Conservation (phyloP, 1,140 invertebrate species). For the Mactra quadrangularis region DNA sequence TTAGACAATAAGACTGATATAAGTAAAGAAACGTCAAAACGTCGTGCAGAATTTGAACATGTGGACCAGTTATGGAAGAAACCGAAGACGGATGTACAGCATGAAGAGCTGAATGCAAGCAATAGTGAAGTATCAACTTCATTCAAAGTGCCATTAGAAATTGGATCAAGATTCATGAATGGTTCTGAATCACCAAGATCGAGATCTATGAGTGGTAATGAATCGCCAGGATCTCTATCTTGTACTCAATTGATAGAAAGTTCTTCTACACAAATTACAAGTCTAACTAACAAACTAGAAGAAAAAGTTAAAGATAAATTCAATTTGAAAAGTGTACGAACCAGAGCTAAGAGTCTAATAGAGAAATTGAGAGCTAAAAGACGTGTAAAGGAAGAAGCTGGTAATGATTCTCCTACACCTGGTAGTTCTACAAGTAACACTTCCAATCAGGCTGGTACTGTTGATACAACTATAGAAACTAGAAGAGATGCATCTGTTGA, state of each 20-base stretch:
- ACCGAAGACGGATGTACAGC: background rate
- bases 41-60: conserved; percentile 10
- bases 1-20: background rate
- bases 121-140: background rate
- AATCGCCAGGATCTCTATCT: background rate
- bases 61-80: conserved; percentile 2
- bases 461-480: background rate
- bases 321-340: background rate
- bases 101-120: background rate
- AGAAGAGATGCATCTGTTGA: background rate
- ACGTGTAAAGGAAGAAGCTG: conserved; percentile 34
- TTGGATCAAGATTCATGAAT: background rate
- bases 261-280: conserved; percentile 24
- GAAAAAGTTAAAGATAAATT: conserved; percentile 23
- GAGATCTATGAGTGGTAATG: background rate
- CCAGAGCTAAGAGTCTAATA: conserved; percentile 38
- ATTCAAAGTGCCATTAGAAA: background rate
- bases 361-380: conserved; percentile 38
- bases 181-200: background rate
- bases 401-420: conserved; percentile 5
- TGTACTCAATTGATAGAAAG: conserved; percentile 30
- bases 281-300: conserved; percentile 16
- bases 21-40: background rate
- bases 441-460: too few species aligned
- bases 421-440: background rate